Evolutionary conservation across 2,888 invertebrate species (phyloP), one percentile per base, ranked within the genome.

Genomic region (Orthosia gracilis): DNA sequence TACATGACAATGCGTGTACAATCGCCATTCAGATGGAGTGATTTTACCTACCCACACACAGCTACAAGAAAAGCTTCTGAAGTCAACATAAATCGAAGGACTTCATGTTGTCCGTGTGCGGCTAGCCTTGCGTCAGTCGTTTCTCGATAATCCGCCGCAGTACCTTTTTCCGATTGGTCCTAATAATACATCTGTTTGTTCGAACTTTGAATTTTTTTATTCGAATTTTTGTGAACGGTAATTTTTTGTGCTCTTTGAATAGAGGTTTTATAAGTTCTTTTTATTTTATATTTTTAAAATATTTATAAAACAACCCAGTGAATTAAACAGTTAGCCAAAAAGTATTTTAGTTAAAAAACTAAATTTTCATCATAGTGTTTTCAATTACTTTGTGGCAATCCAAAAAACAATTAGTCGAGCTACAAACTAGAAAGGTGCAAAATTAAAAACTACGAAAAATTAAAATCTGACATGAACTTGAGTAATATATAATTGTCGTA

Each of bases 401-500:
- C 40, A 73, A 78, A 59, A 73, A 62, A 31, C 55, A 4, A 67
- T 67, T 69, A 73, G 4, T 18, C 59, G 18, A 68, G 49, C 65
- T 66, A 61, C 62, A 68, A 74, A 73, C 31, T 23, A 54, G 45
- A 59, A 67, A 59, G 52, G 26, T 54, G 54, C 47, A 55, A 69
- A 78, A 79, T 83, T 80, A 84, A 77, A 74, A 86, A 85, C 80
- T 84, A 68, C 23, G 57, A 83, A 70, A 87, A 89, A 92, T 92
- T 91, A 92, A 91, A 94, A 92, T 92, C 92, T 88, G 87, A 88
- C 86, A 80, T 77, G 73, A 76, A 79, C 54, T 87, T 88, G 91
- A 92, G 90, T 92, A 91, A 89, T 84, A 91, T n/a, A 89, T 91
- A 91, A 92, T 91, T 84, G 87, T 83, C 61, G 84, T 77, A 65